Conservation (phyloP, 2,113 vertebrate genomes). For the Muntiacus reevesi region DNA sequence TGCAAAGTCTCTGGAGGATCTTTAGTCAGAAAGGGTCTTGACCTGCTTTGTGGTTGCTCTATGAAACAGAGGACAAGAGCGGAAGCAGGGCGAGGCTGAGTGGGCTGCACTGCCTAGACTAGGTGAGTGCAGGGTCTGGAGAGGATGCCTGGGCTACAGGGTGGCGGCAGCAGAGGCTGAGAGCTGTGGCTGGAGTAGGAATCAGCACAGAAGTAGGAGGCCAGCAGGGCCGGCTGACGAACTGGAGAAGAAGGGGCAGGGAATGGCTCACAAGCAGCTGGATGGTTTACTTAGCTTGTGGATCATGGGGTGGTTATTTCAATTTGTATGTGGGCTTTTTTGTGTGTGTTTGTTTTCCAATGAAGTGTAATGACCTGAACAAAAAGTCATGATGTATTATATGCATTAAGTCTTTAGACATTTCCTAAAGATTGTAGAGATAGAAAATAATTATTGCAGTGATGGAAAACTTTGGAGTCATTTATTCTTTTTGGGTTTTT, state of each 20-base stretch:
- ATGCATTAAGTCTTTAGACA: not conserved
- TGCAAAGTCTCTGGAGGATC: not conserved
- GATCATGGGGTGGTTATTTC: not conserved
- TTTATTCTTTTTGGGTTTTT: slow-evolving; percentile 6
- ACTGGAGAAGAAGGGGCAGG: not conserved
- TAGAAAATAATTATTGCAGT: not conserved
- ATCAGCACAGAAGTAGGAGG: too few relatives aligned
- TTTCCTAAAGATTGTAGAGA: not conserved
- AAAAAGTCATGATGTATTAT: not conserved
- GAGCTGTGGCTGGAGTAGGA: not conserved
- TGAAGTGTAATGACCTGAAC: not conserved
- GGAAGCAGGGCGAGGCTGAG: not conserved
- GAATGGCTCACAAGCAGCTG: not conserved
- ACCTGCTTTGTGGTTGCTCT: not conserved
- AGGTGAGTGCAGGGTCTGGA: not conserved
- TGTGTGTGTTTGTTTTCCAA: not conserved
- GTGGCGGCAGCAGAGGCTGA: not conserved
- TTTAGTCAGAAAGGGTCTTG: not conserved
- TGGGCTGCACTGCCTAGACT: not conserved
- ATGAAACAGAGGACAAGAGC: not conserved
- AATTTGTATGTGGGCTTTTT: not conserved
- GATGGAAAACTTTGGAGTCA: not conserved
- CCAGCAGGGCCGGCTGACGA: not conserved
- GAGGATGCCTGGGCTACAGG: not conserved
- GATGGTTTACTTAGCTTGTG: not conserved